Percentiles rank a stretch among this genome's conserved stretches.
phyloP scores from a whole-genome alignment of 2,113 vertebrate genomes.

The Daphoenositta chrysoptera region DNA sequence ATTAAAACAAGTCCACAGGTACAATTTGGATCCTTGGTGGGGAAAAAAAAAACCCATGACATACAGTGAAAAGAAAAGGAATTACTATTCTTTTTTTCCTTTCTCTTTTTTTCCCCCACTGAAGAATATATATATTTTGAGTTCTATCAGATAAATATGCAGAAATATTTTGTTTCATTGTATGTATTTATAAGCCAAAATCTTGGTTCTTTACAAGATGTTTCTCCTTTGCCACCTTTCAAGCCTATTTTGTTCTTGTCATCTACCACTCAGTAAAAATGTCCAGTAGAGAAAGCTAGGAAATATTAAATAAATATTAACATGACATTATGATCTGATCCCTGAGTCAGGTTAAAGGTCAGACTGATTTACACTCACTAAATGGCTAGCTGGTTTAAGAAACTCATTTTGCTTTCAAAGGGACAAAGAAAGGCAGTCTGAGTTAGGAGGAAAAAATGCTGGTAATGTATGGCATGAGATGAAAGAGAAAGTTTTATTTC shows the following conservation, averaged over 20 bases:
- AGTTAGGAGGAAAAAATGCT: neutral
- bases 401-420: neutral
- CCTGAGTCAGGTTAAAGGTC: neutral
- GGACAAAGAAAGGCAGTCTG: neutral
- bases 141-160: neutral
- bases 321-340: neutral
- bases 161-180: neutral
- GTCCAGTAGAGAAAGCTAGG: neutral
- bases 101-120: neutral
- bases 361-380: neutral
- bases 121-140: neutral
- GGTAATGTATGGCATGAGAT: neutral
- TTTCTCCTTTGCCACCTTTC: neutral
- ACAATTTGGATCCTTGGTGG: neutral
- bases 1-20: neutral
- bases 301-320: neutral
- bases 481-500: neutral
- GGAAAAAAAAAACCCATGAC: rapidly evolving
- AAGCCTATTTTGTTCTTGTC: neutral
- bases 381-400: neutral
- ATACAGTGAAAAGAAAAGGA: neutral
- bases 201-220: neutral
- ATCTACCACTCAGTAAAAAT: neutral
- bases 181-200: neutral
- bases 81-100: neutral